phyloP scores from a whole-genome alignment of 2,113 vertebrate genomes.

The Osmerus eperlanus region DNA sequence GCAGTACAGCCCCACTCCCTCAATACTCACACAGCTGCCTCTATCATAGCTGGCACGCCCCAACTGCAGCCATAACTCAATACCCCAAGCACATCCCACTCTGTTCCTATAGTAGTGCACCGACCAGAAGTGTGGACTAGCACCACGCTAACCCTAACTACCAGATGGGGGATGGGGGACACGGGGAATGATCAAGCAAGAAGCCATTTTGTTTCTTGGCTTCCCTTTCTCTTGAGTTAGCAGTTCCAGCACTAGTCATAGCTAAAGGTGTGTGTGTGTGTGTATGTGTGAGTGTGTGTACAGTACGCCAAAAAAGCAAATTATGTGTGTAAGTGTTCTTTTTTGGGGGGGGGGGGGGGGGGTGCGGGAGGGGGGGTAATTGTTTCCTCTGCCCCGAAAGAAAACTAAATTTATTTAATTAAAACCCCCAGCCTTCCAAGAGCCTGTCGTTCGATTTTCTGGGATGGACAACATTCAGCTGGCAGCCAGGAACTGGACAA shows the following conservation, averaged over 20 bases:
- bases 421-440: constrained; percentile 49
- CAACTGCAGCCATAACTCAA: constrained; percentile 53
- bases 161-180: no score
- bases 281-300: no score
- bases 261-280: no score
- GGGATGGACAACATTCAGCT: constrained; percentile 34
- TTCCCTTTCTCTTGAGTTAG: no score
- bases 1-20: constrained; percentile 10
- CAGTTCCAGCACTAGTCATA: no score
- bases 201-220: not conserved
- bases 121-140: constrained; percentile 63
- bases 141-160: constrained; percentile 39
- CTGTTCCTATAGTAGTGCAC: constrained; percentile 57
- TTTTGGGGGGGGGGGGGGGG: not conserved
- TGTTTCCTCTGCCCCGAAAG: not conserved
- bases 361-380: not conserved
- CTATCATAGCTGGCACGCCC: constrained; percentile 34
- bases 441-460: constrained; percentile 46
- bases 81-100: constrained; percentile 37
- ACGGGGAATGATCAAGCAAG: no score
- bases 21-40: constrained; percentile 45
- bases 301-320: no score
- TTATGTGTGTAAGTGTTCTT: constrained; percentile 29
- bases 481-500: constrained; percentile 20
- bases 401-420: constrained; percentile 58